phyloP scores from a whole-genome alignment of 2,797 vertebrate species.

The Neostethus bicornis region DNA sequence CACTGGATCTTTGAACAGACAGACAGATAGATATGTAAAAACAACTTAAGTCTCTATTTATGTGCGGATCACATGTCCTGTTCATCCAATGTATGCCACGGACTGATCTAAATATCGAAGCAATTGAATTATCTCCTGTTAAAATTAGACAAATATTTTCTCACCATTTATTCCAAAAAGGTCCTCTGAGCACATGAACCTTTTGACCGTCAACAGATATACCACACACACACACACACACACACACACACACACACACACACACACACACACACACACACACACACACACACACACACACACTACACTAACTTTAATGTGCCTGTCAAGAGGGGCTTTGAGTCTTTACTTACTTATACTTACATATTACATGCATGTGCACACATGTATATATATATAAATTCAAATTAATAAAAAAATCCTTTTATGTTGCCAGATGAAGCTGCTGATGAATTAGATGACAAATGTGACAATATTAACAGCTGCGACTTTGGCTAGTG shows the following conservation, averaged over 20 bases:
- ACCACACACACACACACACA: not conserved
- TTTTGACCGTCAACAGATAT: slow-evolving; percentile 53
- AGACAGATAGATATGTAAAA: slow-evolving; percentile 7
- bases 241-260: not conserved
- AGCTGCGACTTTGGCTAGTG: not conserved
- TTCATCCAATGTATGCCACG: slow-evolving; percentile 17
- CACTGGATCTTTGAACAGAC: not conserved
- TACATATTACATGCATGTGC: not conserved
- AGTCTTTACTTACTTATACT: not conserved
- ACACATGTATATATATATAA: not conserved
- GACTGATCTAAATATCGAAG: slow-evolving; percentile 65
- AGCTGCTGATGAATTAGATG: not conserved
- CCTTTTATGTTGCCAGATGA: not conserved
- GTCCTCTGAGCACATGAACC: slow-evolving; percentile 35
- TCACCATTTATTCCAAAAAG: slow-evolving; percentile 53
- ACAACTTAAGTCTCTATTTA: slow-evolving; percentile 20
- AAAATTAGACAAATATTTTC: slow-evolving; percentile 77
- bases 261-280: not conserved
- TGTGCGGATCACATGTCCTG: slow-evolving; percentile 46
- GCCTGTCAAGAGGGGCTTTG: no score
- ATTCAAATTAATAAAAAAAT: no score
- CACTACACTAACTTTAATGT: not conserved
- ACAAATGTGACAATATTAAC: not conserved
- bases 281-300: not conserved
- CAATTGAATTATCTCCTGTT: slow-evolving; percentile 75